Evolutionary conservation across 2,113 vertebrate genomes (phyloP).

Genomic region (Smithornis capensis): DNA sequence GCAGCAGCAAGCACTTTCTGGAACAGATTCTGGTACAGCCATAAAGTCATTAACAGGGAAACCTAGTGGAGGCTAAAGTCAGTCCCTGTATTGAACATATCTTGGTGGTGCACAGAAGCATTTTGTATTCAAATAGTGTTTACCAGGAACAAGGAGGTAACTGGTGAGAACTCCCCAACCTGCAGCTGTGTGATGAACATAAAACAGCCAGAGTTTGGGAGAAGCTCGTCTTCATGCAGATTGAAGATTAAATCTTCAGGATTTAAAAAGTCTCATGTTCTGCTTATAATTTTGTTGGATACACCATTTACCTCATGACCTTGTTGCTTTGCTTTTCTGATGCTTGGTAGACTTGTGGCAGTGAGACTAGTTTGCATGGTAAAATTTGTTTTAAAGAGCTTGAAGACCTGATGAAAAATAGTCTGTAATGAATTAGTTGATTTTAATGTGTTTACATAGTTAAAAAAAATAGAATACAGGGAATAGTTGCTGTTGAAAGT

Average conservation of each 20-base stretch:
- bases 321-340: background rate
- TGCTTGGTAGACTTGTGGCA: background rate
- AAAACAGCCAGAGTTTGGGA: background rate
- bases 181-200: background rate
- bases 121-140: background rate
- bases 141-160: background rate
- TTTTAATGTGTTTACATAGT: background rate
- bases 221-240: background rate
- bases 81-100: background rate
- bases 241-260: background rate
- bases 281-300: background rate
- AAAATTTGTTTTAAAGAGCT: background rate
- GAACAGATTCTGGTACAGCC: constrained; percentile 89
- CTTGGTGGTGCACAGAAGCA: background rate
- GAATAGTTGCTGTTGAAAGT: background rate
- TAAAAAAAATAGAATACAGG: background rate
- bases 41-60: background rate
- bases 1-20: constrained; percentile 90
- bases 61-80: background rate
- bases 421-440: background rate
- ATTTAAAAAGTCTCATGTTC: background rate
- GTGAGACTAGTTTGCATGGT: background rate
- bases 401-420: background rate
- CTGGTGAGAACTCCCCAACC: background rate
- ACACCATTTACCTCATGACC: background rate